Percentiles rank a stretch among this genome's conserved stretches.
phyloP scores from a whole-genome alignment of 2,888 invertebrate genomes.

The Galeopsomyia nigrocyanea region DNA sequence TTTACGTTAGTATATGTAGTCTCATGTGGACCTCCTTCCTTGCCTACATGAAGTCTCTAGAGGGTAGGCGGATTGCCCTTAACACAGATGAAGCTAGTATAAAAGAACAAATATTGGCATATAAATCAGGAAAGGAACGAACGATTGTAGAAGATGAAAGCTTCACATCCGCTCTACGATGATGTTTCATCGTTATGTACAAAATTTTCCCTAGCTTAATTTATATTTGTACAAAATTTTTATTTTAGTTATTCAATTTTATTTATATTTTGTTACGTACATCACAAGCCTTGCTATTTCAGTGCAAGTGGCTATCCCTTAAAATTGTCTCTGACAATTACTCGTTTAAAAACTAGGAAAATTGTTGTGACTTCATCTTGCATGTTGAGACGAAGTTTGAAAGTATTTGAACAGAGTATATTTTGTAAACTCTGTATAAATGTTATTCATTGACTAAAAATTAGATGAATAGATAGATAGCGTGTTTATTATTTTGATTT shows the following conservation, averaged over 20 bases:
- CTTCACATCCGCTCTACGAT: conserved; percentile 34
- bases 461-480: conserved; percentile 5
- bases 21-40: conserved; percentile 83
- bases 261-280: conserved; percentile 41
- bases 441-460: conserved; percentile 23
- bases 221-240: conserved; percentile 42
- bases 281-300: conserved; percentile 1
- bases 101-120: conserved; percentile 14
- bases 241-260: conserved; percentile 37
- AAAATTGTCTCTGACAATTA: conserved; percentile 20
- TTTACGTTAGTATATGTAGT: conserved; percentile 80
- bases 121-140: conserved; percentile 5
- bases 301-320: conserved; percentile 13
- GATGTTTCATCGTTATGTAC: conserved; percentile 14
- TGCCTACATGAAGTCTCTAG: conserved; percentile 82
- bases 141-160: conserved; percentile 23
- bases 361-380: conserved; percentile 28
- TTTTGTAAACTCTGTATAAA: conserved; percentile 36
- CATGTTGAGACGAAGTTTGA: conserved; percentile 29
- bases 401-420: conserved; percentile 40
- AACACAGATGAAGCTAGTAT: conserved; percentile 8
- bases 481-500: conserved; percentile 18
- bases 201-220: conserved; percentile 37
- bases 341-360: conserved; percentile 19
- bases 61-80: conserved; percentile 56